phyloP scores from a whole-genome alignment of 2,888 invertebrate genomes.

The Platypus cylindrus region DNA sequence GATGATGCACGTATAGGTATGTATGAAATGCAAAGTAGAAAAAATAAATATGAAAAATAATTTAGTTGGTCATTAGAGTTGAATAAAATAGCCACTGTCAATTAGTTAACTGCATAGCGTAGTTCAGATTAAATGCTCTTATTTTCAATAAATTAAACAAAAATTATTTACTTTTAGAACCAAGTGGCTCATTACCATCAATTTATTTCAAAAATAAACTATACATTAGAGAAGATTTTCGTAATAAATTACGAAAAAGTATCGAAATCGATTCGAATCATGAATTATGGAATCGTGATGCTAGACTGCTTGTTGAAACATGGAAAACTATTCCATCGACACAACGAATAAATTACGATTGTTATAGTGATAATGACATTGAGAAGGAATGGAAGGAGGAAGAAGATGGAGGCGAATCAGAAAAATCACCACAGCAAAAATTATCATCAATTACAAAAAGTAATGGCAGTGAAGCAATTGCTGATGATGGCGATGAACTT shows the following conservation, averaged over 20 bases:
- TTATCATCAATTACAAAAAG: too few relatives aligned
- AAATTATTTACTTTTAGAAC: slow-evolving; percentile 1
- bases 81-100: too few relatives aligned
- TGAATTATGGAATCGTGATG: slow-evolving; percentile 29
- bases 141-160: not conserved
- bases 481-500: too few relatives aligned
- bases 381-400: not conserved
- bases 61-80: too few relatives aligned
- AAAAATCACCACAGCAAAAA: slow-evolving; percentile 4
- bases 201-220: slow-evolving; percentile 27
- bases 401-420: not conserved
- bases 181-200: slow-evolving; percentile 21
- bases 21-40: too few relatives aligned
- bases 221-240: slow-evolving; percentile 32
- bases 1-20: too few relatives aligned
- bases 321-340: slow-evolving; percentile 3
- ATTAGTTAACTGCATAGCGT: too few relatives aligned
- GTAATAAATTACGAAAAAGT: slow-evolving; percentile 27
- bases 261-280: slow-evolving; percentile 23
- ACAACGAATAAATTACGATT: not conserved
- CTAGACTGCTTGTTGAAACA: slow-evolving; percentile 21
- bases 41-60: too few relatives aligned
- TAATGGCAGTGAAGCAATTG: too few relatives aligned
- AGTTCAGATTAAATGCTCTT: too few relatives aligned
- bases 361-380: not conserved